These are phyloP conservation scores for Synergus gifuensis DNA, from an alignment of 2,888 invertebrate species.

Conservation along the genomic window DNA sequence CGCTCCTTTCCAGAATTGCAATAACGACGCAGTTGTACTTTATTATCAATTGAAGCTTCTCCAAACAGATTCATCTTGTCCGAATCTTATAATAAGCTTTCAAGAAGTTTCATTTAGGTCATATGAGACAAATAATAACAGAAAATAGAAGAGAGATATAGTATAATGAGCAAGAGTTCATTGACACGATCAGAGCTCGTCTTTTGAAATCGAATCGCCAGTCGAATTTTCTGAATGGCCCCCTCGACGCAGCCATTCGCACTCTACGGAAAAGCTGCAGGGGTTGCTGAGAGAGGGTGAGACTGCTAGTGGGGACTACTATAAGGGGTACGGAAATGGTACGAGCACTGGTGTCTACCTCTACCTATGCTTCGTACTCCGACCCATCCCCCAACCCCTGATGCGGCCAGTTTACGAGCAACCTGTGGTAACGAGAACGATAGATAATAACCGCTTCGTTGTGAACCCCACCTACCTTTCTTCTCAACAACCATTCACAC, in stretches of 20 bases:
- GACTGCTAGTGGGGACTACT: slow-evolving; percentile 14
- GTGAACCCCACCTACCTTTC: slow-evolving; percentile 56
- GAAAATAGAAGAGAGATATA: too few relatives aligned
- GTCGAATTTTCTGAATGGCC: slow-evolving; percentile 35
- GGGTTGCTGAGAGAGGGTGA: slow-evolving; percentile 36
- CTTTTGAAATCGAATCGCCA: not conserved
- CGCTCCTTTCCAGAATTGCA: not conserved
- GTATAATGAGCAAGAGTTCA: not conserved
- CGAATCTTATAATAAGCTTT: not conserved
- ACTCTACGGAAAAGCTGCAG: slow-evolving; percentile 24
- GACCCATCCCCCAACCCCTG: slow-evolving; percentile 65
- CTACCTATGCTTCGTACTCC: slow-evolving; percentile 69
- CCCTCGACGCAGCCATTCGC: slow-evolving; percentile 40
- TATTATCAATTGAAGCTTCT: slow-evolving; percentile 23
- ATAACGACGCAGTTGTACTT: slow-evolving; percentile 20
- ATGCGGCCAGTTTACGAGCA: slow-evolving; percentile 78
- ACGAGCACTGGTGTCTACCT: slow-evolving; percentile 66
- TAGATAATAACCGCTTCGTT: slow-evolving; percentile 77
- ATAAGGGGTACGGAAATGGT: slow-evolving; percentile 47
- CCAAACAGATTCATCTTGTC: slow-evolving; percentile 7
- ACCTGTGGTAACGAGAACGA: slow-evolving; percentile 79
- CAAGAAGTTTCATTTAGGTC: not conserved
- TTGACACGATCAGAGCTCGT: not conserved
- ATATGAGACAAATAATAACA: too few relatives aligned
- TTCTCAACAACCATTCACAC: slow-evolving; percentile 61